Conservation (phyloP, 2,113 vertebrate genomes). For the Gopherus flavomarginatus region DNA sequence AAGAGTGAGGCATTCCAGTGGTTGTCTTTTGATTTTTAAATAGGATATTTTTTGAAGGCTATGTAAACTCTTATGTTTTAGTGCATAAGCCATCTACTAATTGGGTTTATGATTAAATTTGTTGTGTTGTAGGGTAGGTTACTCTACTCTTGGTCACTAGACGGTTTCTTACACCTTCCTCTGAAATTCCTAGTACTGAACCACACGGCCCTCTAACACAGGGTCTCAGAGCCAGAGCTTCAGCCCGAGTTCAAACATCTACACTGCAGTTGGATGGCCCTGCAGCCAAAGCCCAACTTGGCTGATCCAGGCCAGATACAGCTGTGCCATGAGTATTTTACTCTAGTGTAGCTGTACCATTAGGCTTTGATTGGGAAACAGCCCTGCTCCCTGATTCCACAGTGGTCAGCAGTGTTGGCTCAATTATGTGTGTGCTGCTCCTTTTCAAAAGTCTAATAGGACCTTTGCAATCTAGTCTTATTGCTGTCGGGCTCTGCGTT, state of each 20-base stretch:
- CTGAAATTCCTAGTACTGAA: background rate
- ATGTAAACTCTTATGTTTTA: background rate
- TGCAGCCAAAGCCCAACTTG: no score
- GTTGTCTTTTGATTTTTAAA: background rate
- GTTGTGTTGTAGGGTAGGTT: background rate
- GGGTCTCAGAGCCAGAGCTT: background rate
- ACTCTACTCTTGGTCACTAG: background rate
- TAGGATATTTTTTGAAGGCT: background rate
- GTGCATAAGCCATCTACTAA: background rate
- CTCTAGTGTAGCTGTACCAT: no score
- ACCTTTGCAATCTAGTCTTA: background rate
- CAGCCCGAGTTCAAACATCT: background rate
- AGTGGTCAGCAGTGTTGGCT: background rate
- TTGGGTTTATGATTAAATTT: background rate
- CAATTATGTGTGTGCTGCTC: background rate
- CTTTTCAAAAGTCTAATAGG: background rate
- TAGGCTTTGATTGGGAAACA: background rate
- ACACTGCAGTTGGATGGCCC: no score
- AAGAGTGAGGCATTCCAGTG: background rate
- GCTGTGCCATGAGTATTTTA: no score
- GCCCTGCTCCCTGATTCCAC: background rate
- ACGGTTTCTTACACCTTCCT: background rate
- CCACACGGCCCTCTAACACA: background rate
- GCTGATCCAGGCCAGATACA: no score
- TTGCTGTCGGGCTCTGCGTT: no score